Conservation (phyloP, 1,140 invertebrate genomes). For the Gyrodactylus salaris region DNA sequence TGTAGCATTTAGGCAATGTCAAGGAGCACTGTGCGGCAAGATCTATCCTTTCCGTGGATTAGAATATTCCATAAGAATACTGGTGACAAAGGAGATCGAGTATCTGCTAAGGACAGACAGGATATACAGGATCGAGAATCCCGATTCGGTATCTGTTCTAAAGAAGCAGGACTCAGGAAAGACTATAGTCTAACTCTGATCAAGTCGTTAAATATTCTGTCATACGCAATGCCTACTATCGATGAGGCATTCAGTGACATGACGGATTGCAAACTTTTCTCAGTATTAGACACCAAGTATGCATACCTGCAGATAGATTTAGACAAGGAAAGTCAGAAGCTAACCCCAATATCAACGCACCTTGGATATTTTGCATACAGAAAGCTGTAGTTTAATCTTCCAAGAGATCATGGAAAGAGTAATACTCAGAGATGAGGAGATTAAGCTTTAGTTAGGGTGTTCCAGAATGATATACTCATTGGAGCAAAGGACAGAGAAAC, state of each 20-base stretch:
- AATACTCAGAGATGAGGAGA: no score
- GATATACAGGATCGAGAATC: no score
- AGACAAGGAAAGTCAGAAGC: background rate
- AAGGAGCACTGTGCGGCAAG: no score
- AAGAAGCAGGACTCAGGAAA: no score
- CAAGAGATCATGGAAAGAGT: background rate
- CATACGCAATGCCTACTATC: background rate
- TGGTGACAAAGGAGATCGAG: no score
- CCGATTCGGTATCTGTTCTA: no score
- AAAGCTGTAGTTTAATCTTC: background rate
- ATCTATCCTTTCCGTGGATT: no score
- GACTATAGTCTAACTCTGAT: background rate
- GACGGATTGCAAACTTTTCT: background rate
- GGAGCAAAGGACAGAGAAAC: background rate
- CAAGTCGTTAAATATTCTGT: background rate
- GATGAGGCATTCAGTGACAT: background rate
- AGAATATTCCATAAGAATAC: no score
- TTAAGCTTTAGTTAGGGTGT: background rate
- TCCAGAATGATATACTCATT: background rate
- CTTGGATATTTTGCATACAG: background rate
- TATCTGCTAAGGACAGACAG: no score
- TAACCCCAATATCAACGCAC: background rate
- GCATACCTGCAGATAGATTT: background rate
- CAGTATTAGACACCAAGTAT: background rate
- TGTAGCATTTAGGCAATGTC: no score